Base-by-base conservation (phyloP, 2,888 invertebrate genomes). In the Dusona sp. region DNA sequence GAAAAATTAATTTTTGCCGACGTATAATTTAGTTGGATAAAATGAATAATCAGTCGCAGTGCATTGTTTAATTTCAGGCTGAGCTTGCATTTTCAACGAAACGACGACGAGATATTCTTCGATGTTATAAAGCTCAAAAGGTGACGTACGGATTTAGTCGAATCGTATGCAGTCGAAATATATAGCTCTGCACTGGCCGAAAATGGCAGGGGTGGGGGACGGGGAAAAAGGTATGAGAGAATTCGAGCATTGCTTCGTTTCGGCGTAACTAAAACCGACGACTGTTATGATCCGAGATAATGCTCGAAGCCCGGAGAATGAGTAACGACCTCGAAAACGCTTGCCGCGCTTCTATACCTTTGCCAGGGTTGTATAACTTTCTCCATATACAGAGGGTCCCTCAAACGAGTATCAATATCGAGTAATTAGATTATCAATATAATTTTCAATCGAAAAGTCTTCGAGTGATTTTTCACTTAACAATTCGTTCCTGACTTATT, bases 211-310 rank as follows among this genome's bases (percentile, higher is more conserved):
- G 13, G 22, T 33, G 57, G 33, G 72, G 61, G 29, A 48, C 22
- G 77, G 48, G 36, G 11, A 9, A 38, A 9, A 38, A 38, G 64
- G 25, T 75, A 61, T 42, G 68, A 36, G 84, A 29, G 22, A 74
- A 79, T 84, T 73, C 48, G 68, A 61, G 70, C n/a, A 33, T 70
- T 77, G 70, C 42, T 86, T 77, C 77, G 77, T 75, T 83, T 67
- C 64, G 67, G 57, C 61, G 65, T 68, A 80, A 77, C 86, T 79
- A 79, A 79, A 85, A 86, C 79, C 80, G 75, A 75, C 80, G 83
- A 80, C 80, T 48, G 80, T 86, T 79, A 77, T 51, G 86, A 86
- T 83, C 72, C 80, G 38, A 77, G 86, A 86, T 86, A 86, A 86
- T 86, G 51, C 72, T 36, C 65, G 72, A 72, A 83, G 67, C 38